Conservation (phyloP, 2,888 invertebrate species). For the Drosophila merina region DNA sequence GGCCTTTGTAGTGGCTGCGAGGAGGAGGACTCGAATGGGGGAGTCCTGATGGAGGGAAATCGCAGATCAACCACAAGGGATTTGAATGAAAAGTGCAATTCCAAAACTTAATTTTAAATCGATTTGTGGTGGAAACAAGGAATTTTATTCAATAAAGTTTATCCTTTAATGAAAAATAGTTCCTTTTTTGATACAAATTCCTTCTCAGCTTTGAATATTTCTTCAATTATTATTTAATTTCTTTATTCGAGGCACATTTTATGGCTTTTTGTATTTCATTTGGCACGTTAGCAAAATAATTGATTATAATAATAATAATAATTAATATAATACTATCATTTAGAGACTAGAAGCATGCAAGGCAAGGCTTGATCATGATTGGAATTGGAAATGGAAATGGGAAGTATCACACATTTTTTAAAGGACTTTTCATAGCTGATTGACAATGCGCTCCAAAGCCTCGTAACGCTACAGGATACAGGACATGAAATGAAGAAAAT, state of each 20-base stretch:
- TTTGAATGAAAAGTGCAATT: neutral
- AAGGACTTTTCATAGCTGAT: neutral
- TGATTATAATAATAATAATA: neutral
- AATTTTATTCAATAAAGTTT: neutral
- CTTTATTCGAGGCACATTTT: neutral
- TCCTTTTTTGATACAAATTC: too few species aligned
- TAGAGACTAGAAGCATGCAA: neutral
- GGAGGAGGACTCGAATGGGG: too few species aligned
- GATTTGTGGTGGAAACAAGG: neutral
- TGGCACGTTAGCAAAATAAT: neutral
- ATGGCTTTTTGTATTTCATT: neutral
- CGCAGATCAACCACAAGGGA: neutral
- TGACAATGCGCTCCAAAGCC: neutral
- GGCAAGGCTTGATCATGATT: neutral
- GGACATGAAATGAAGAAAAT: neutral
- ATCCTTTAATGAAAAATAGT: too few species aligned
- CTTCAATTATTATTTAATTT: too few species aligned
- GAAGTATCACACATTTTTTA: too few species aligned
- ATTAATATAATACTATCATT: neutral
- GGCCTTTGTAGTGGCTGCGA: too few species aligned
- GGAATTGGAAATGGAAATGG: too few species aligned
- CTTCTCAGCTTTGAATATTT: too few species aligned
- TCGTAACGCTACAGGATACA: neutral
- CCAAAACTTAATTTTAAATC: too few species aligned
- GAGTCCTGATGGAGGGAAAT: neutral